Base-by-base conservation (phyloP, 2,888 invertebrate genomes). In the Idaea dimidiata region DNA sequence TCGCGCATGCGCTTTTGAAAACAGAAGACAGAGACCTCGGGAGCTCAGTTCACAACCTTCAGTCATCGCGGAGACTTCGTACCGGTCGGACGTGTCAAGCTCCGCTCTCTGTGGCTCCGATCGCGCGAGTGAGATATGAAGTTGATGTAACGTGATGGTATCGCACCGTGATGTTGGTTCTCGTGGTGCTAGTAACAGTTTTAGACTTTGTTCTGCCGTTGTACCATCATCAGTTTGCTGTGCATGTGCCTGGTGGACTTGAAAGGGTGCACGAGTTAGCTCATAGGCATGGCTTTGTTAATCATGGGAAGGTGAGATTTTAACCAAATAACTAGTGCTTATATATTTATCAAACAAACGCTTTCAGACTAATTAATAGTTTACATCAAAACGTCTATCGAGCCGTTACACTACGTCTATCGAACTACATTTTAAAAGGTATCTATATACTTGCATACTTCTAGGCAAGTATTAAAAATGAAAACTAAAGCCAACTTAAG, bases 171-270 rank as follows among this genome's bases (percentile, higher is more conserved):
- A 91, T 92, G 91, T 80, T 83, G 79, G 82, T 86, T 78, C 82
- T 86, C 74, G 82, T 89, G 82, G 82, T 90, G 80, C 77, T 91
- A 71, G 75, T 91, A 74, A 79, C 89, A 83, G 87, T 90, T 82
- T 76, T 91, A 79, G 87, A 89, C 84, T 78, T 82, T 70, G 88
- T 91, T 84, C 87, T 87, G 70, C 90, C 92, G 62, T 77, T 89
- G 71, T 92, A 89, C 77, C 91, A 91, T 73, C 89, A 91, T 66
- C 91, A 92, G 84, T 92, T 97, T 82, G 98, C 98, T 59, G 96
- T 98, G 59, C 95, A 97, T 84, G 95, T 99, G 61, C 88, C 91
- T 17, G 86, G 85, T 70, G 92, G 91, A 63, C 69, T 76, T 55
- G 75, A 77, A 66, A 76, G 69, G 61, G 91, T 86, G 62, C 87